Conservation (phyloP, 2,113 vertebrate species). For the Carassius carassius region DNA sequence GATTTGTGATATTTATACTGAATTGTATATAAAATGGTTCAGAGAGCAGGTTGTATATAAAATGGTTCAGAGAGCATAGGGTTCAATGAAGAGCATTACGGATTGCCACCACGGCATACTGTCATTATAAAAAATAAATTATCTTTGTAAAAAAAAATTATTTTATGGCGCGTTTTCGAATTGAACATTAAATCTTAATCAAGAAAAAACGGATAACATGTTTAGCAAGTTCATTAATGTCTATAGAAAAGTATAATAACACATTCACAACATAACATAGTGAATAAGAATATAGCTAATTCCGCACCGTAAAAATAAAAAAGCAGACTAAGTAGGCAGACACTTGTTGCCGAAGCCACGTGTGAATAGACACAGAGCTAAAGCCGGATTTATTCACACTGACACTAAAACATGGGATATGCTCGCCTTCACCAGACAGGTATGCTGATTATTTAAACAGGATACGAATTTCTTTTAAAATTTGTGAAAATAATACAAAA, state of each 20-base stretch:
- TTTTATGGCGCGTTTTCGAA: neutral
- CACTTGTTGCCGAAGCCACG: slow-evolving; percentile 31
- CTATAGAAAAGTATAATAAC: neutral
- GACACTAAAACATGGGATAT: neutral
- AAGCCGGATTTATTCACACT: neutral
- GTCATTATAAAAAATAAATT: neutral
- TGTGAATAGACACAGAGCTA: slow-evolving; percentile 4
- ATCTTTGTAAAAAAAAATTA: neutral
- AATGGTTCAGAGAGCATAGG: neutral
- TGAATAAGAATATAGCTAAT: neutral
- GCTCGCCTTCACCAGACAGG: neutral
- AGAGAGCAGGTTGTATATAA: too few species aligned
- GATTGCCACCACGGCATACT: neutral
- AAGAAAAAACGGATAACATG: neutral
- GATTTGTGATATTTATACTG: neutral
- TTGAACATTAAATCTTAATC: neutral
- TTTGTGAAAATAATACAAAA: neutral
- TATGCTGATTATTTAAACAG: neutral
- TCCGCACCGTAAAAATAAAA: neutral
- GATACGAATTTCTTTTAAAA: neutral
- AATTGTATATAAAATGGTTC: neutral
- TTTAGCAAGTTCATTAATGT: neutral
- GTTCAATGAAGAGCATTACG: neutral
- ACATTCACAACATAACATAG: neutral
- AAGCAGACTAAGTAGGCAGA: neutral